Conservation (phyloP, 2,888 invertebrate genomes). For the Stegana nigrithorax region DNA sequence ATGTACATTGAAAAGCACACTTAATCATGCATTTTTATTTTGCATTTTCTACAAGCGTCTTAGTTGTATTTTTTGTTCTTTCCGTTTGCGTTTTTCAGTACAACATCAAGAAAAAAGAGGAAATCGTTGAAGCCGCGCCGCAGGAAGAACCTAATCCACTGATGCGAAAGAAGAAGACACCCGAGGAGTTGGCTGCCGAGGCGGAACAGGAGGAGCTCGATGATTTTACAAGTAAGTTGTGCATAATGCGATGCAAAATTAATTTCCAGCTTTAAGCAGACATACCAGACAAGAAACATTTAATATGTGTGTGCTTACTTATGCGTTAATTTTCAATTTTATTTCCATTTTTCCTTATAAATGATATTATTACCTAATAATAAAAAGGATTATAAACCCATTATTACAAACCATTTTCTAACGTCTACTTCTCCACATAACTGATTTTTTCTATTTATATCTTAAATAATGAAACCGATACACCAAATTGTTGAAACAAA, state of each 20-base stretch:
- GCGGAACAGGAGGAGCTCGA: constrained; percentile 96
- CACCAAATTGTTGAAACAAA: too few species aligned
- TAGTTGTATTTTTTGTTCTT: not conserved
- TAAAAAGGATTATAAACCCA: too few species aligned
- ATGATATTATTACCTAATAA: too few species aligned
- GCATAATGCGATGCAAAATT: constrained; percentile 69
- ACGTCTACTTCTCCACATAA: too few species aligned
- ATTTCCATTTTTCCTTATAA: too few species aligned
- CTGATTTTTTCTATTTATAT: too few species aligned
- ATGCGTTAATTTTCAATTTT: too few species aligned
- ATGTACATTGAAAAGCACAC: constrained; percentile 1
- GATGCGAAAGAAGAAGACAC: constrained; percentile 99
- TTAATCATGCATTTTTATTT: constrained; percentile 18
- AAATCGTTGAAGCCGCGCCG: constrained; percentile 85
- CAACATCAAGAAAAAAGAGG: constrained; percentile 98
- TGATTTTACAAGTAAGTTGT: constrained; percentile 90
- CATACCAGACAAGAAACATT: not conserved
- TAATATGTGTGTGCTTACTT: too few species aligned
- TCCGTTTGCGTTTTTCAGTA: constrained; percentile 75
- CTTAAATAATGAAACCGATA: too few species aligned
- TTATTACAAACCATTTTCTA: too few species aligned
- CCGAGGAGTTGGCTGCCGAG: constrained; percentile 96
- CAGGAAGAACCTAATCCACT: constrained; percentile 92
- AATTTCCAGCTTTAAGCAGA: too few species aligned
- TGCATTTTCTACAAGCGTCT: not conserved